Evolutionary conservation across 2,888 invertebrate species (phyloP).

Genomic region (Drosophila kuntzei): DNA sequence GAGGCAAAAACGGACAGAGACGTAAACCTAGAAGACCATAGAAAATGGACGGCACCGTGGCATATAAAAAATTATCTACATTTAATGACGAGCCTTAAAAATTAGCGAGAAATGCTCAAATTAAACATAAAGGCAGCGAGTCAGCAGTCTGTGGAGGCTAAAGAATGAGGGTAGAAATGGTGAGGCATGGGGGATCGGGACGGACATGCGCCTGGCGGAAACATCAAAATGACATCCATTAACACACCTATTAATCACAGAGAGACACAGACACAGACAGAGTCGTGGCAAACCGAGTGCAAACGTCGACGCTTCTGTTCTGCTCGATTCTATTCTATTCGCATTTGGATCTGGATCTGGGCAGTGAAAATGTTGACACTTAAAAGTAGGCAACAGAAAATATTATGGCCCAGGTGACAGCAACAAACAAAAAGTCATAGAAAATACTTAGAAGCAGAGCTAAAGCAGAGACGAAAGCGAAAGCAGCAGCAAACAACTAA

Average conservation of each 20-base stretch:
- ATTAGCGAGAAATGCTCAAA: constrained; percentile 81
- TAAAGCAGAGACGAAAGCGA: constrained; percentile 25
- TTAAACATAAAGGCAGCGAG: constrained; percentile 72
- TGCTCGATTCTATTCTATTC: constrained; percentile 8
- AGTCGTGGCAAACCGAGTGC: constrained; percentile 43
- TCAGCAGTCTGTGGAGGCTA: constrained; percentile 8
- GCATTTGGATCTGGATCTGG: constrained; percentile 1
- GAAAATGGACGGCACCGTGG: constrained; percentile 46
- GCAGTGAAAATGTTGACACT: constrained; percentile 42
- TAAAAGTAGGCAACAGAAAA: constrained; percentile 69
- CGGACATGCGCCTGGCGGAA: constrained; percentile 78
- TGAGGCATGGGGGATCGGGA: constrained; percentile 11
- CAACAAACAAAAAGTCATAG: constrained; percentile 59
- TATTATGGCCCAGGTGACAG: constrained; percentile 74
- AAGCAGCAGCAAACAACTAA: constrained; percentile 42
- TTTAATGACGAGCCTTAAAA: constrained; percentile 80
- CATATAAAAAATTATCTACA: constrained; percentile 81
- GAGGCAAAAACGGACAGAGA: constrained; percentile 16
- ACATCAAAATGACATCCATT: constrained; percentile 84
- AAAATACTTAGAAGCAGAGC: constrained; percentile 51
- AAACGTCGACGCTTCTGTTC: constrained; percentile 38
- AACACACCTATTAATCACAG: constrained; percentile 84
- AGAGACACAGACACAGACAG: constrained; percentile 27
- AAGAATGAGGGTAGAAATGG: background rate
- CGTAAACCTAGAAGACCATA: constrained; percentile 47